A percentile compares a stretch with the other conserved stretches of the same genome.
These are phyloP conservation scores for Hirtodrosophila alboralis DNA, from an alignment of 2,888 invertebrate species.

Conservation along the genomic window DNA sequence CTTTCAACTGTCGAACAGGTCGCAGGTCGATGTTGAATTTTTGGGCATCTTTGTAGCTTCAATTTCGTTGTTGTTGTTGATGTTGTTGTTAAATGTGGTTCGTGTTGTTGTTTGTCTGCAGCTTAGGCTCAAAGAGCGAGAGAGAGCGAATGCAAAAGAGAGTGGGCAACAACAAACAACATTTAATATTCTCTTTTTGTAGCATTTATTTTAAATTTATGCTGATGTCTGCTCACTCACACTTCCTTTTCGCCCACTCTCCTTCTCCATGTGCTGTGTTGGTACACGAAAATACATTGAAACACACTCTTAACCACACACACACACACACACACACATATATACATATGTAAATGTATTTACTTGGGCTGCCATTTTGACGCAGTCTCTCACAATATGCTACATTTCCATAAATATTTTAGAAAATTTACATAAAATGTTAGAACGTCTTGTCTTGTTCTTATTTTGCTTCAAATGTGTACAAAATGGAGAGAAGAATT, in stretches of 20 bases:
- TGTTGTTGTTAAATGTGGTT: background rate
- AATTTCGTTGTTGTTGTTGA: slow-evolving; percentile 1
- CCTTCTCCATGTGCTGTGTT: slow-evolving; percentile 38
- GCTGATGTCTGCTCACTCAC: slow-evolving; percentile 76
- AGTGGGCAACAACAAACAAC: slow-evolving; percentile 40
- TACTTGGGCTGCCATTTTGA: slow-evolving; percentile 74
- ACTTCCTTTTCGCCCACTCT: slow-evolving; percentile 24
- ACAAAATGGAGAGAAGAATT: slow-evolving; percentile 54
- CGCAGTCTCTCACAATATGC: slow-evolving; percentile 76
- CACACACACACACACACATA: slow-evolving; percentile 17
- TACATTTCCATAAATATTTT: slow-evolving; percentile 81
- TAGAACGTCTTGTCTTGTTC: slow-evolving; percentile 42
- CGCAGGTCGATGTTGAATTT: slow-evolving; percentile 17
- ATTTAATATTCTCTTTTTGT: slow-evolving; percentile 74
- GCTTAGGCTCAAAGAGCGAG: slow-evolving; percentile 11
- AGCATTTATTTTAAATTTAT: slow-evolving; percentile 77
- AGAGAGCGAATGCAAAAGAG: background rate
- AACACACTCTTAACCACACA: slow-evolving; percentile 4
- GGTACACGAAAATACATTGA: slow-evolving; percentile 10
- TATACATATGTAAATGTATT: slow-evolving; percentile 60
- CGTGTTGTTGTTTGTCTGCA: background rate
- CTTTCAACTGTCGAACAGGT: slow-evolving; percentile 45
- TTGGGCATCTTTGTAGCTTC: slow-evolving; percentile 4
- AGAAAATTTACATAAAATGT: slow-evolving; percentile 78
- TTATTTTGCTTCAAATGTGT: slow-evolving; percentile 13